These are phyloP conservation scores for Myotis brandtii DNA, from an alignment of 2,113 vertebrate species.

Conservation along the genomic window DNA sequence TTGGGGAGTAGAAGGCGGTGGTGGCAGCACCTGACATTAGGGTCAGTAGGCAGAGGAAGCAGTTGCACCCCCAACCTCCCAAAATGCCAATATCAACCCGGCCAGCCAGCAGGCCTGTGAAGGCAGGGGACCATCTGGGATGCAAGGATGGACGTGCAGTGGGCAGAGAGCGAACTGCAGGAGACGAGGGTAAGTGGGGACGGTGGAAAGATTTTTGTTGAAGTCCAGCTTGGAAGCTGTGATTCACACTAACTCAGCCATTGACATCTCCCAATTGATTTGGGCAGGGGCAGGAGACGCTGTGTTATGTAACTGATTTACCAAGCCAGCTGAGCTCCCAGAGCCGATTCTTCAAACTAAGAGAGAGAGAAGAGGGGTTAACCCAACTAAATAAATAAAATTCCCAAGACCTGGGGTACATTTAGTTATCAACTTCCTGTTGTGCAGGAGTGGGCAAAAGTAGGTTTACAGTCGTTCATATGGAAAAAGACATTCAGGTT, in stretches of 20 bases:
- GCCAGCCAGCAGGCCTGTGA: background rate
- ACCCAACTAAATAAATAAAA: constrained; percentile 6
- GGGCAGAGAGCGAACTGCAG: background rate
- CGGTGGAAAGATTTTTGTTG: background rate
- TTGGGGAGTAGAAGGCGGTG: background rate
- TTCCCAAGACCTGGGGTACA: background rate
- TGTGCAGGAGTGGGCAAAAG: background rate
- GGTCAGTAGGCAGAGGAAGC: background rate
- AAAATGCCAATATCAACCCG: background rate
- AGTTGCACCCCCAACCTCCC: background rate
- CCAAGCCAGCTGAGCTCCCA: background rate
- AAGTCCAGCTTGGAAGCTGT: background rate
- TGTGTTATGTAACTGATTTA: background rate
- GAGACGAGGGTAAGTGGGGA: background rate
- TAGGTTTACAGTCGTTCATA: too few relatives aligned
- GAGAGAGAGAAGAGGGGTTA: background rate
- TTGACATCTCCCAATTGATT: background rate
- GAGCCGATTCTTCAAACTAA: background rate
- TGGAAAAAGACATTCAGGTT: too few relatives aligned
- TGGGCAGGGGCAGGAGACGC: background rate
- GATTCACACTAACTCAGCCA: background rate
- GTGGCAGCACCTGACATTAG: background rate
- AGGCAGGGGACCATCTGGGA: background rate
- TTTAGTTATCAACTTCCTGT: background rate
- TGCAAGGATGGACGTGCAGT: background rate